phyloP scores from a whole-genome alignment of 2,797 vertebrate species.

The Thalassophryne amazonica region DNA sequence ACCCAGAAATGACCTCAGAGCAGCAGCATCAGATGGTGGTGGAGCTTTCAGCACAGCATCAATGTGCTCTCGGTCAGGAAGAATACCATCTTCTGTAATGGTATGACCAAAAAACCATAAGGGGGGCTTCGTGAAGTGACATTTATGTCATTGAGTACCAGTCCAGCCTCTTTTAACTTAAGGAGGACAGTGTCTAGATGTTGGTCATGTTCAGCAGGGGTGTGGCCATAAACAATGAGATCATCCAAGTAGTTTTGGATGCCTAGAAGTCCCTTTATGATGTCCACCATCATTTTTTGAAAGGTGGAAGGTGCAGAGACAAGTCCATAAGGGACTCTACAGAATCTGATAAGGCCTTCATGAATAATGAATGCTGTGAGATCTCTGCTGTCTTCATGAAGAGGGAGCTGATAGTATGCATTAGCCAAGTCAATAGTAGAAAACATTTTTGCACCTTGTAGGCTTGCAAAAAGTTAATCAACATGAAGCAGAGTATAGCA shows the following conservation, averaged over 20 bases:
- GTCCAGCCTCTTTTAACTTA: not conserved
- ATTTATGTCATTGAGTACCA: not conserved
- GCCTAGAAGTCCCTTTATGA: not conserved
- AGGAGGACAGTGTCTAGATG: not conserved
- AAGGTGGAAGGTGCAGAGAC: not conserved
- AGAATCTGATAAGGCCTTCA: not conserved
- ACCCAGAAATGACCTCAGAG: too few relatives aligned
- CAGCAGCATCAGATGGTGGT: not conserved
- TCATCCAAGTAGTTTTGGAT: not conserved
- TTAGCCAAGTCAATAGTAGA: slow-evolving; percentile 5
- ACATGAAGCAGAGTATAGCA: slow-evolving; percentile 5
- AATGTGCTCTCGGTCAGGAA: not conserved
- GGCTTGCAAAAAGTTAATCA: slow-evolving; percentile 6
- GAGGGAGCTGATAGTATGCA: not conserved
- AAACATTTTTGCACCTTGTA: slow-evolving; percentile 10
- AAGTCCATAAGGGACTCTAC: not conserved
- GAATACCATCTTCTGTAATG: not conserved
- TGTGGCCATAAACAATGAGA: not conserved
- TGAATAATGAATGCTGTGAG: not conserved
- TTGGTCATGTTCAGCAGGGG: too few relatives aligned
- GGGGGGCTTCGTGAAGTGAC: not conserved
- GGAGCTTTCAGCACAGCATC: not conserved
- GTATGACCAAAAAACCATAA: not conserved
- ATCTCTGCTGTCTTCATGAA: not conserved
- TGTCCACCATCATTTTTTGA: slow-evolving; percentile 1